Evolutionary conservation across 2,888 invertebrate genomes (phyloP).

Genomic region (Lordiphosa fenestrarum): DNA sequence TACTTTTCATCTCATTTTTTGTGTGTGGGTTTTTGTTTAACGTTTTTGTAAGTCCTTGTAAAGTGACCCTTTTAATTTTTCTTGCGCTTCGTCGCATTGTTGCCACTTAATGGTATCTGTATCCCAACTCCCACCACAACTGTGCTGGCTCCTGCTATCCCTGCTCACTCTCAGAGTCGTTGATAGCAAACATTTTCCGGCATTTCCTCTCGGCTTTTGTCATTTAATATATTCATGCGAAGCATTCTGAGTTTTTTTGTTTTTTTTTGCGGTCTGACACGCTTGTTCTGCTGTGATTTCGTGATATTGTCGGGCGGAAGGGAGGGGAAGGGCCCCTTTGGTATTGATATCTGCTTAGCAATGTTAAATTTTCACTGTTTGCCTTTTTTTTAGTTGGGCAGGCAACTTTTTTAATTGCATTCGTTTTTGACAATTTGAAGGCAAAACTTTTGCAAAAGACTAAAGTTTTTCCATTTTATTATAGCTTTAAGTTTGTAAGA

Average conservation of each 20-base stretch:
- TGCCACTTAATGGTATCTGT: constrained; percentile 59
- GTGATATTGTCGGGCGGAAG: constrained; percentile 42
- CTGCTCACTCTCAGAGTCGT: not conserved
- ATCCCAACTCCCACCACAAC: constrained; percentile 27
- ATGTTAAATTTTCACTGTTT: constrained; percentile 6
- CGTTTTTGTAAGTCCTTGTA: constrained; percentile 51
- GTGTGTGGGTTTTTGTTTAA: constrained; percentile 31
- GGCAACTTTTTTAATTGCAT: constrained; percentile 39
- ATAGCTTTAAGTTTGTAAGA: constrained; percentile 1
- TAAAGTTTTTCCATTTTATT: constrained; percentile 29
- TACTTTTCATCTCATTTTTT: constrained; percentile 71
- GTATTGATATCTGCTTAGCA: not conserved
- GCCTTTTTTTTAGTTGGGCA: constrained; percentile 1
- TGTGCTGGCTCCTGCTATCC: not conserved
- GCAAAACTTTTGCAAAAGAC: constrained; percentile 14
- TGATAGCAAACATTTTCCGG: constrained; percentile 13
- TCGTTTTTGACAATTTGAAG: constrained; percentile 23
- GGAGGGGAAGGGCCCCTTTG: not conserved
- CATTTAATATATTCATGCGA: constrained; percentile 72
- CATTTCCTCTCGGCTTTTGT: constrained; percentile 31
- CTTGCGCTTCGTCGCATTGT: constrained; percentile 61
- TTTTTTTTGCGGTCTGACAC: constrained; percentile 70
- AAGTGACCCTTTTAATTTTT: constrained; percentile 77
- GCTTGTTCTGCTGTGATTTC: constrained; percentile 64
- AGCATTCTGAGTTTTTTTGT: constrained; percentile 45